These are phyloP conservation scores for Leucosticte australis DNA, from an alignment of 2,113 vertebrate species.

Conservation along the genomic window DNA sequence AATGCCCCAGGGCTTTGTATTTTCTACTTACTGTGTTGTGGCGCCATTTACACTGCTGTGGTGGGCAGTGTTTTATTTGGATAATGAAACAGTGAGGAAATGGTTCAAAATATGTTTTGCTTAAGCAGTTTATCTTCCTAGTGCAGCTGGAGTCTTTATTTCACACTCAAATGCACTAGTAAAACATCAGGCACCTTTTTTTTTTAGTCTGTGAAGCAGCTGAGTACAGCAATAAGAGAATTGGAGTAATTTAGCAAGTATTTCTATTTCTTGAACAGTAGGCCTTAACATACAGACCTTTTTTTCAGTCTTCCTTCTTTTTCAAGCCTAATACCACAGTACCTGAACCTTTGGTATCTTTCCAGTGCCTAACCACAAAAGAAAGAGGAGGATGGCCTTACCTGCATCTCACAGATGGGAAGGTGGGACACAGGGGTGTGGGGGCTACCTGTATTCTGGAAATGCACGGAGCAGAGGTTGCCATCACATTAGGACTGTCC, in stretches of 20 bases:
- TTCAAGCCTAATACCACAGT: background rate
- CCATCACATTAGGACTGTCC: background rate
- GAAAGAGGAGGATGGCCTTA: background rate
- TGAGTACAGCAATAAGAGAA: background rate
- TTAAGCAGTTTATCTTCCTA: conserved; percentile 41
- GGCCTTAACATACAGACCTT: background rate
- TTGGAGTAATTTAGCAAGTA: background rate
- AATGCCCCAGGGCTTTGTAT: background rate
- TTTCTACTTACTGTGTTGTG: background rate
- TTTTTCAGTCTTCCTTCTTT: background rate
- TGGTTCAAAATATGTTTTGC: background rate
- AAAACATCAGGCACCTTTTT: background rate
- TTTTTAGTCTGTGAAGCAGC: background rate
- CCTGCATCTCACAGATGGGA: background rate
- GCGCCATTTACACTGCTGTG: background rate
- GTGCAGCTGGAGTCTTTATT: conserved; percentile 41
- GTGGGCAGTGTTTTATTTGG: background rate
- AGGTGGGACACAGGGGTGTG: background rate
- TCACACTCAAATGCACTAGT: conserved; percentile 3
- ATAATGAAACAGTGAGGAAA: background rate
- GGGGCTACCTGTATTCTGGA: background rate
- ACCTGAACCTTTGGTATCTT: background rate
- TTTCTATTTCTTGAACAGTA: background rate
- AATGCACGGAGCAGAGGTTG: background rate
- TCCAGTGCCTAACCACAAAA: background rate